A percentile compares a stretch with the other conserved stretches of the same genome.
Conservation (phyloP, 2,113 vertebrate genomes). For the Phyllostomus discolor region DNA sequence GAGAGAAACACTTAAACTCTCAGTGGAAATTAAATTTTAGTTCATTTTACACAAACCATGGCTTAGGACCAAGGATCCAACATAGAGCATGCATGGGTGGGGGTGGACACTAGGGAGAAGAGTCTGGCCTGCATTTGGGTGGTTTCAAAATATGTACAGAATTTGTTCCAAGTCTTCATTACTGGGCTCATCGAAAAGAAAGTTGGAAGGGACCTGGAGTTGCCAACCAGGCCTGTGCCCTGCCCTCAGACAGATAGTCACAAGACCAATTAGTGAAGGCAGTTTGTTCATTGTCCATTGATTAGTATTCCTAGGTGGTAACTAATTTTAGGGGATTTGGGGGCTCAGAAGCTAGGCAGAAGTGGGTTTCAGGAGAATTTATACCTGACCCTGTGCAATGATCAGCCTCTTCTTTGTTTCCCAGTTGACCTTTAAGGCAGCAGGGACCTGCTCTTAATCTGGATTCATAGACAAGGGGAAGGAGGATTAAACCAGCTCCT, state of each 20-base stretch:
- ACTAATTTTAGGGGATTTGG: background rate
- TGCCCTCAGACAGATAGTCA: background rate
- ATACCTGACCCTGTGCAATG: background rate
- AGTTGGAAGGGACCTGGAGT: background rate
- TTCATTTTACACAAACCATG: slow-evolving; percentile 8
- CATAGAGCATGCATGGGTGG: background rate
- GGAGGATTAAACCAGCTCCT: background rate
- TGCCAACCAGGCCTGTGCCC: background rate
- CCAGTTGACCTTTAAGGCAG: background rate
- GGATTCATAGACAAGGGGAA: background rate
- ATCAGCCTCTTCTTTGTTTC: background rate
- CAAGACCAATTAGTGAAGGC: background rate
- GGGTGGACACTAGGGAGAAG: background rate
- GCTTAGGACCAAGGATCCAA: slow-evolving; percentile 8
- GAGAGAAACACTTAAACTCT: slow-evolving; percentile 47
- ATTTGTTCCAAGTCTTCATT: background rate
- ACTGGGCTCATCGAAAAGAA: background rate
- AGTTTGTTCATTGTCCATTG: background rate
- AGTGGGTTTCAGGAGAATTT: background rate
- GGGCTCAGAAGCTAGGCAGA: background rate
- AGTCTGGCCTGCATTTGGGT: background rate
- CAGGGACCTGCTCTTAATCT: background rate
- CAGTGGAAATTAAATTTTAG: slow-evolving; percentile 50
- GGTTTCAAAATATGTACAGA: background rate
- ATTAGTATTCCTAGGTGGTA: background rate